phyloP scores from a whole-genome alignment of 2,888 invertebrate species.

The Drosophila prolongata region DNA sequence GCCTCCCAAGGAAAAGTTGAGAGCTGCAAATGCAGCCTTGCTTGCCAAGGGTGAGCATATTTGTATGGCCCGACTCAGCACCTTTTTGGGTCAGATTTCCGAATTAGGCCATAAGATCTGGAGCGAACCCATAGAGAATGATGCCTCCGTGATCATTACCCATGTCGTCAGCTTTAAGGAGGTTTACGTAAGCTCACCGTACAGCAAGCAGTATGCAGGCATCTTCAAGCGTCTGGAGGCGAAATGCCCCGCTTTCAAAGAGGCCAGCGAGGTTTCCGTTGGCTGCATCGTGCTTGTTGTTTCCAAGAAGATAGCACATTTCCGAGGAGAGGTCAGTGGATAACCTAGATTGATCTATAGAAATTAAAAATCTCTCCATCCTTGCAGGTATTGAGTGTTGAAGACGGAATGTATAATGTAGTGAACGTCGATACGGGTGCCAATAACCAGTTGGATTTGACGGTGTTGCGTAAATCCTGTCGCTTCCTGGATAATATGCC shows the following conservation, averaged over 20 bases:
- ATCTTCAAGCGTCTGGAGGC: slow-evolving; percentile 44
- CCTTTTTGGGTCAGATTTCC: slow-evolving; percentile 40
- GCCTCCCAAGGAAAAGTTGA: neutral
- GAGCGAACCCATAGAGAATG: slow-evolving; percentile 42
- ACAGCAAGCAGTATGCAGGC: slow-evolving; percentile 32
- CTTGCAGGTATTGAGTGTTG: slow-evolving; percentile 23
- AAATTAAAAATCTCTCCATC: neutral
- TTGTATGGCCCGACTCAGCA: slow-evolving; percentile 29
- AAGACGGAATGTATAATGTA: slow-evolving; percentile 29
- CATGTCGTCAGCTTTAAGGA: slow-evolving; percentile 36
- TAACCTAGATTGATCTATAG: neutral
- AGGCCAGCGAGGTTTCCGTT: slow-evolving; percentile 6
- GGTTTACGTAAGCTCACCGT: slow-evolving; percentile 47
- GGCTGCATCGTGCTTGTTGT: slow-evolving; percentile 52
- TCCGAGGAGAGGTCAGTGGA: slow-evolving; percentile 51
- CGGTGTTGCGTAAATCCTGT: slow-evolving; percentile 49
- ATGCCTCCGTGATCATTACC: slow-evolving; percentile 49
- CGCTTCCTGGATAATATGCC: slow-evolving; percentile 55
- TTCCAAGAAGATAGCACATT: slow-evolving; percentile 17
- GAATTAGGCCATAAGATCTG: slow-evolving; percentile 51
- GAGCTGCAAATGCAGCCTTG: slow-evolving; percentile 19
- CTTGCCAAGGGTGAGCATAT: slow-evolving; percentile 12
- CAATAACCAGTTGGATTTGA: slow-evolving; percentile 5
- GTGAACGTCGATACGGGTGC: slow-evolving; percentile 55
- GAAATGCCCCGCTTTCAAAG: slow-evolving; percentile 41